These are phyloP conservation scores for Pseudolaguvia tuberculata DNA, from an alignment of 2,113 vertebrate species.

Conservation along the genomic window DNA sequence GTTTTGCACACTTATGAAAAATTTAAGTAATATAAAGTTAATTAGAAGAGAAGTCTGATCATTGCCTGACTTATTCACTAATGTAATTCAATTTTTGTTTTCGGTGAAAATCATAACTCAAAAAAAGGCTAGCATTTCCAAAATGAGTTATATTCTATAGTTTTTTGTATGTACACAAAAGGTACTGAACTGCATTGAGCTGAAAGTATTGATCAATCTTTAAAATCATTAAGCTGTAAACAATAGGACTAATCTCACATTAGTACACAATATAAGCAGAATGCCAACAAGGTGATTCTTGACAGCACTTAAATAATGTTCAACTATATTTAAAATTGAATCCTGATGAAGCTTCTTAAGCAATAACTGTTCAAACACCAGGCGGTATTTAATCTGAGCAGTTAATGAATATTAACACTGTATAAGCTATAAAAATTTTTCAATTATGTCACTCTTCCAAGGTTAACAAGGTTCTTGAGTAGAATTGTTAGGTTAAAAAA, in stretches of 20 bases:
- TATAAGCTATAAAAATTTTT: neutral
- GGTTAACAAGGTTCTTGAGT: neutral
- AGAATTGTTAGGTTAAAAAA: neutral
- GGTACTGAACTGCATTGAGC: neutral
- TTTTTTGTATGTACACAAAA: neutral
- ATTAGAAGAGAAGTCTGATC: constrained; percentile 65
- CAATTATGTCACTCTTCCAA: neutral
- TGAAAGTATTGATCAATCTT: neutral
- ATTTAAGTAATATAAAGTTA: constrained; percentile 70
- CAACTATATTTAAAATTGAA: no score
- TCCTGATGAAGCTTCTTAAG: no score
- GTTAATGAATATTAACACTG: neutral
- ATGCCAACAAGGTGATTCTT: neutral
- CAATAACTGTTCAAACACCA: neutral
- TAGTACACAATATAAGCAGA: neutral
- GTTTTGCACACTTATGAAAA: constrained; percentile 67
- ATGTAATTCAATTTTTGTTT: constrained; percentile 66
- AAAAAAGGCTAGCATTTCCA: neutral
- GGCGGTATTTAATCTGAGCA: neutral
- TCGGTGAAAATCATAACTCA: constrained; percentile 64
- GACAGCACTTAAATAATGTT: neutral
- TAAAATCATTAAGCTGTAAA: neutral
- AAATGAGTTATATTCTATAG: neutral
- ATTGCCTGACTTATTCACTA: constrained; percentile 57
- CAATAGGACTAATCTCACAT: neutral